A percentile compares a stretch with the other conserved stretches of the same genome.
Evolutionary conservation across 2,113 vertebrate species (phyloP).

Genomic region (Callaeas wilsoni): DNA sequence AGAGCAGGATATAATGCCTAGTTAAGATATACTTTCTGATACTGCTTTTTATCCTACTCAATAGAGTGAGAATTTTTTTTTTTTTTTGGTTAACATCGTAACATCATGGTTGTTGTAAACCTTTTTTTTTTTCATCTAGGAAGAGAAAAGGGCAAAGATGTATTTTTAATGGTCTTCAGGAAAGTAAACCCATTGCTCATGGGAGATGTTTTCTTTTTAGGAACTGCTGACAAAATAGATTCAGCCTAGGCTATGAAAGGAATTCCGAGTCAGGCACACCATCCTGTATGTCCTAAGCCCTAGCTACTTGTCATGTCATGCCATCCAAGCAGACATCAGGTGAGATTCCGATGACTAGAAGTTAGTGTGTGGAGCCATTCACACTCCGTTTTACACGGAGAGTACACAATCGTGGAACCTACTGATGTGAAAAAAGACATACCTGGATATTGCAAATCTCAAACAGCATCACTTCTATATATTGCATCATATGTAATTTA

Average conservation of each 20-base stretch:
- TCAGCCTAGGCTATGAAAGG: not conserved
- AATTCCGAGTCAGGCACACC: not conserved
- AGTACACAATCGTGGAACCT: not conserved
- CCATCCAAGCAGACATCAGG: not conserved
- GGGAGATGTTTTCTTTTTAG: not conserved
- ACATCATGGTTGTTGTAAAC: accelerated
- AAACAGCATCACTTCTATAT: not conserved
- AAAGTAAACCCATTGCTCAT: not conserved
- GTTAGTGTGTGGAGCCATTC: not conserved
- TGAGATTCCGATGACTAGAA: not conserved
- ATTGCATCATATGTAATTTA: not conserved
- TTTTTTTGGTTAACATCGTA: not conserved
- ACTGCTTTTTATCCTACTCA: not conserved
- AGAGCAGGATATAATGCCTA: not conserved
- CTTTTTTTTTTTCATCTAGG: accelerated
- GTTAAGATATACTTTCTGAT: not conserved
- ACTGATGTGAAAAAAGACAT: not conserved
- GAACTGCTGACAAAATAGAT: not conserved
- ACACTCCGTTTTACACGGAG: not conserved
- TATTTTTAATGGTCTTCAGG: not conserved
- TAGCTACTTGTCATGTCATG: not conserved
- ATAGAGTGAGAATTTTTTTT: accelerated
- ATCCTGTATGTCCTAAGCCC: not conserved
- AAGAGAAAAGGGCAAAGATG: not conserved
- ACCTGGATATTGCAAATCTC: not conserved